phyloP scores from a whole-genome alignment of 2,888 invertebrate genomes.

The Eilema sororculum region DNA sequence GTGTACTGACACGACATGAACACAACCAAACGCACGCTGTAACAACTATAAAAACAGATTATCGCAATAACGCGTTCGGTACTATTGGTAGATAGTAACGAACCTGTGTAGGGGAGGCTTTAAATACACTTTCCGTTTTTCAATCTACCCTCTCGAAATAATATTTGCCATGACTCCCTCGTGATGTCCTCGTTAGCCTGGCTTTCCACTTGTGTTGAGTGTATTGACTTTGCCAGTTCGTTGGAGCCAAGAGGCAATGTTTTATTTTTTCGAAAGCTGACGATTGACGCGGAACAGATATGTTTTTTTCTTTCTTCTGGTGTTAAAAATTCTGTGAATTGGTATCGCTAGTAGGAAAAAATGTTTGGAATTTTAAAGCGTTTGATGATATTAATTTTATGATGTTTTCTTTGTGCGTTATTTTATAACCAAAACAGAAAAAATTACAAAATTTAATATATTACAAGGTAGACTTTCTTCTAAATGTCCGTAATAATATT shows the following conservation, averaged over 20 bases:
- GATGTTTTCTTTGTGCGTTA: too few relatives aligned
- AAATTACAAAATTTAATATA: too few relatives aligned
- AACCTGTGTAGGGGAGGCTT: not conserved
- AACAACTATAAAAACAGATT: too few relatives aligned
- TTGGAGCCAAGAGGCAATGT: constrained; percentile 68
- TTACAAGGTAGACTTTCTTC: too few relatives aligned
- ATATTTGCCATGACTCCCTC: constrained; percentile 71
- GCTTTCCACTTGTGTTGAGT: constrained; percentile 65
- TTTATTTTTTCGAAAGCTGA: constrained; percentile 56
- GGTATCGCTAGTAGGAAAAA: not conserved
- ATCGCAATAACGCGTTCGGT: too few relatives aligned
- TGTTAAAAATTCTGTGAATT: constrained; percentile 30
- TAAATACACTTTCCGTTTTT: constrained; percentile 53
- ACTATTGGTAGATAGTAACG: too few relatives aligned
- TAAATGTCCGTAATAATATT: too few relatives aligned
- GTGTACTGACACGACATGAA: too few relatives aligned
- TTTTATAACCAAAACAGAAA: too few relatives aligned
- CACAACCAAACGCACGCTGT: too few relatives aligned
- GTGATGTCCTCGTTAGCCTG: constrained; percentile 74
- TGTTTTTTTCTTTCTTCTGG: constrained; percentile 35
- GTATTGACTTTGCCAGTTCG: constrained; percentile 81
- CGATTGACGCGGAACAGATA: constrained; percentile 48
- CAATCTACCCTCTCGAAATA: constrained; percentile 64
- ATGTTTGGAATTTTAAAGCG: not conserved
- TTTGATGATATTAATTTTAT: too few relatives aligned